Conservation (phyloP, 2,113 vertebrate genomes). For the Carassius auratus region DNA sequence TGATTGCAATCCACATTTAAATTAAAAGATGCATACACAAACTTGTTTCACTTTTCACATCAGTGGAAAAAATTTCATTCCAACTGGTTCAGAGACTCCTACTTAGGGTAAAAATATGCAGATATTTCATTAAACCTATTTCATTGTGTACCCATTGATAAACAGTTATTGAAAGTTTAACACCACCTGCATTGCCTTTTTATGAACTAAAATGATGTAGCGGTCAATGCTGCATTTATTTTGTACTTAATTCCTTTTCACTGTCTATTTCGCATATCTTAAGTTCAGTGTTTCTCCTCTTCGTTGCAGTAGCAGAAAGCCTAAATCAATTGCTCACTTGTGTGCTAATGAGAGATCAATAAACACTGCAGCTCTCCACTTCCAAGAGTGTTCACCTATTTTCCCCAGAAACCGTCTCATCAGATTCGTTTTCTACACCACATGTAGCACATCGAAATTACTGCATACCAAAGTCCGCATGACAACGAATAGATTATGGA, state of each 20-base stretch:
- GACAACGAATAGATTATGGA: slow-evolving; percentile 39
- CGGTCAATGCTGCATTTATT: background rate
- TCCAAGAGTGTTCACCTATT: slow-evolving; percentile 20
- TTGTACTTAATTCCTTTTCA: background rate
- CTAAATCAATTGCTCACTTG: slow-evolving; percentile 49
- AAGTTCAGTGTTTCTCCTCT: background rate
- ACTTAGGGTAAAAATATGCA: background rate
- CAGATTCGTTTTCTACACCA: slow-evolving; percentile 37
- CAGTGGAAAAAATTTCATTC: background rate
- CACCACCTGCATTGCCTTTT: background rate
- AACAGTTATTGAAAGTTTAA: background rate
- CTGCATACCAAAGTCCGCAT: background rate
- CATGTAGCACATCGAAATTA: background rate
- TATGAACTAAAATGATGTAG: background rate
- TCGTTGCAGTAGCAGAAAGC: slow-evolving; percentile 27
- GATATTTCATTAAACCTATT: background rate
- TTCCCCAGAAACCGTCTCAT: slow-evolving; percentile 36
- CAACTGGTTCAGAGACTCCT: background rate
- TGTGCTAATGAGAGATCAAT: slow-evolving; percentile 46
- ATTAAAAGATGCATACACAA: background rate
- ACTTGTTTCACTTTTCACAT: background rate
- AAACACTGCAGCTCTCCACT: slow-evolving; percentile 27
- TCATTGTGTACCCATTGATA: background rate
- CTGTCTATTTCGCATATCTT: background rate
- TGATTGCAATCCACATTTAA: background rate